Evolutionary conservation across 2,113 vertebrate species (phyloP).

Genomic region (Phycodurus eques): DNA sequence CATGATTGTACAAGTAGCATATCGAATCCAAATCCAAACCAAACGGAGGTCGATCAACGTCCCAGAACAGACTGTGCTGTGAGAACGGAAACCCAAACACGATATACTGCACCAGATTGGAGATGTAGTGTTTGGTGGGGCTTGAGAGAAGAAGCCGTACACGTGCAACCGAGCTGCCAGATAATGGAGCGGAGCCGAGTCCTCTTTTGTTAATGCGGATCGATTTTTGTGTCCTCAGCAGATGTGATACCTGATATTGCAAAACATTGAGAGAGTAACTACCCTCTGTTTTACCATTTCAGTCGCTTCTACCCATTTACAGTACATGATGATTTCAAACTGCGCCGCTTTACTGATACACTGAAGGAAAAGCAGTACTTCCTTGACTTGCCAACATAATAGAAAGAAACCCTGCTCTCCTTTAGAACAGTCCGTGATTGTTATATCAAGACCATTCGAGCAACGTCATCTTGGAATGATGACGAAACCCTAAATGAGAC

Average conservation of each 20-base stretch:
- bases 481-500: background rate
- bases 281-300: conserved; percentile 18
- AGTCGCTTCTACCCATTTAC: conserved; percentile 9
- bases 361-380: conserved; percentile 12
- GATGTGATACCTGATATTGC: conserved; percentile 65
- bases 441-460: conserved; percentile 20
- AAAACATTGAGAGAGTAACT: conserved; percentile 50
- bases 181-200: conserved; percentile 57
- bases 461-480: conserved; percentile 27
- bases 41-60: background rate
- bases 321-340: conserved; percentile 13
- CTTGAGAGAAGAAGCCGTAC: background rate
- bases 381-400: background rate
- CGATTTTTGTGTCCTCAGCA: conserved; percentile 53
- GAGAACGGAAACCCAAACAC: background rate
- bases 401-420: conserved; percentile 2
- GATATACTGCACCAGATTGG: background rate
- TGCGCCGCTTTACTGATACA: conserved; percentile 7
- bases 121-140: background rate
- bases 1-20: too few relatives aligned
- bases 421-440: conserved; percentile 22
- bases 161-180: conserved; percentile 24
- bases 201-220: conserved; percentile 66
- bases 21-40: background rate
- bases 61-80: background rate